These are phyloP conservation scores for Mirza zaza DNA, from an alignment of 2,113 vertebrate species.

Conservation along the genomic window DNA sequence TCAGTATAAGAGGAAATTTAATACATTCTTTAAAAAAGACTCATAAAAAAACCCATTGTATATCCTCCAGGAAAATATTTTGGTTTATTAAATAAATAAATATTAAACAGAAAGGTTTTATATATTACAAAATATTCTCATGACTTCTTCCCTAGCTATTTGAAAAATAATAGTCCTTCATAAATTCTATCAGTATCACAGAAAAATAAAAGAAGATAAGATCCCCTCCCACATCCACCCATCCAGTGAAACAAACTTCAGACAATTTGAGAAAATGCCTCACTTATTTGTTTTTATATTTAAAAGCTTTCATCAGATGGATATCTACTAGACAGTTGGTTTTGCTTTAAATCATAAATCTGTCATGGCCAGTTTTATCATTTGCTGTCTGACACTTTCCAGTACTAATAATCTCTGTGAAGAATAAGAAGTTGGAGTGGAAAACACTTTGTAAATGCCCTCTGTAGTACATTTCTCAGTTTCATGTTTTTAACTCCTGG, in stretches of 20 bases:
- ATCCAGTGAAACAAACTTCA: conserved; percentile 14
- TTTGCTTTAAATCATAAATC: conserved; percentile 71
- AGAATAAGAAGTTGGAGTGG: conserved; percentile 65
- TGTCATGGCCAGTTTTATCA: conserved; percentile 56
- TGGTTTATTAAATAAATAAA: background rate
- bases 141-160: background rate
- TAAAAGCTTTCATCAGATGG: conserved; percentile 64
- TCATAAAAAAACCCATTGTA: background rate
- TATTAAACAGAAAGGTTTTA: background rate
- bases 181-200: background rate
- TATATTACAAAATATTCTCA: background rate
- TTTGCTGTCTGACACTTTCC: conserved; percentile 72
- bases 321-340: conserved; percentile 58
- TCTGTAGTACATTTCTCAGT: conserved; percentile 68
- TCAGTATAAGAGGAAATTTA: background rate
- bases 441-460: conserved; percentile 59
- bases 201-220: background rate
- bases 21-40: background rate
- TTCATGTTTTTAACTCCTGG: conserved; percentile 76
- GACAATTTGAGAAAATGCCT: conserved; percentile 42
- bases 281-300: conserved; percentile 72
- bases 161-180: background rate
- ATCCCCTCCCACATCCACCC: background rate
- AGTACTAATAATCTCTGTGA: conserved; percentile 64
- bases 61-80: background rate